These are phyloP conservation scores for Aphrophora alni DNA, from an alignment of 2,888 invertebrate species.

Conservation along the genomic window DNA sequence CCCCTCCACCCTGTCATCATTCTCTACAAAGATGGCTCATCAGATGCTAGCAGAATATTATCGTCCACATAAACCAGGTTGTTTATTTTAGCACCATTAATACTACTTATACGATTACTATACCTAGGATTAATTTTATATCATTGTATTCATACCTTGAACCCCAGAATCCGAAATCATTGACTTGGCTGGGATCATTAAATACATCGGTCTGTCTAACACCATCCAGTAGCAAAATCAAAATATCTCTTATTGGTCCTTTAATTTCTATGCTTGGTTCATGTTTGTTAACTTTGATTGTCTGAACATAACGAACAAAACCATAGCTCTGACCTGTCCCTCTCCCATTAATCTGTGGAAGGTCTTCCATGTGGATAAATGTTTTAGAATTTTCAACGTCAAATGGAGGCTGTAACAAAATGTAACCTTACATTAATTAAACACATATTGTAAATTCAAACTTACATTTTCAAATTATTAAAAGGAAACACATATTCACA, in stretches of 20 bases:
- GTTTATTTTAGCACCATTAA: no score
- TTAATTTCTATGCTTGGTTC: constrained; percentile 54
- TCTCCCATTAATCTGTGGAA: not conserved
- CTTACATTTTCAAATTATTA: no score
- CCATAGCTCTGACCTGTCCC: constrained; percentile 19
- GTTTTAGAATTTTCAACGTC: constrained; percentile 10
- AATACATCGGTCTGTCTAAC: constrained; percentile 56
- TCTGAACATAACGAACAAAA: constrained; percentile 17
- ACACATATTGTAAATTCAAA: no score
- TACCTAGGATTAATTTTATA: no score
- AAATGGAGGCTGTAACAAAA: constrained; percentile 13
- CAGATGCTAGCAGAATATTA: no score
- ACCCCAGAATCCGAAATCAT: constrained; percentile 59
- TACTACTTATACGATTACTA: no score
- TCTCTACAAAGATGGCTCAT: no score
- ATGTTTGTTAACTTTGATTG: constrained; percentile 36
- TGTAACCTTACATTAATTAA: no score
- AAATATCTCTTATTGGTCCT: constrained; percentile 61
- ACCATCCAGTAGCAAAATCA: constrained; percentile 61
- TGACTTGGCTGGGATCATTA: constrained; percentile 52
- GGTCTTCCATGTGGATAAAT: constrained; percentile 29
- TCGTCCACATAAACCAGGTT: no score
- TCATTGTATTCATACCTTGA: no score
- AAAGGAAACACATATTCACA: no score
- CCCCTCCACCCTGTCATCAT: no score